Evolutionary conservation across 2,888 invertebrate species (phyloP).

Genomic region (Xestia sexstrigata): DNA sequence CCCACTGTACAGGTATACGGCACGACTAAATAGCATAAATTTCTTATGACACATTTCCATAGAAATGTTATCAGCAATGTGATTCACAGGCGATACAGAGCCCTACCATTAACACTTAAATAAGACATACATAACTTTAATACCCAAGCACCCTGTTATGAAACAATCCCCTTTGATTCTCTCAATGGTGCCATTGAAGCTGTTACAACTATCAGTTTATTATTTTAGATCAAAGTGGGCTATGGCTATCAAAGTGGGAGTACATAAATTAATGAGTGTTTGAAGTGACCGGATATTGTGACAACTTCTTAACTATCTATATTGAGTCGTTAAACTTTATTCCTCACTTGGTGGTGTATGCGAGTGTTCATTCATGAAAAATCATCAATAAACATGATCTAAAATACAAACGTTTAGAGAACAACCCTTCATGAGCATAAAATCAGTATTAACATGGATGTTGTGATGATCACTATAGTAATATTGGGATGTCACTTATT

Average conservation of each 20-base stretch:
- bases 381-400: slow-evolving; percentile 2
- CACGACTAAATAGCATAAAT: background rate
- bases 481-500: background rate
- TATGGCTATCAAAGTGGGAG: slow-evolving; percentile 58
- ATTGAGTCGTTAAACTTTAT: slow-evolving; percentile 50
- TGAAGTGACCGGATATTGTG: slow-evolving; percentile 68
- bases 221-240: slow-evolving; percentile 61
- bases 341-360: slow-evolving; percentile 34
- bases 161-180: slow-evolving; percentile 46
- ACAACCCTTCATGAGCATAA: background rate
- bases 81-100: slow-evolving; percentile 11
- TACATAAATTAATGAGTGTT: slow-evolving; percentile 48
- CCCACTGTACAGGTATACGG: background rate
- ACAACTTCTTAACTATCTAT: slow-evolving; percentile 49
- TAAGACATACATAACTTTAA: slow-evolving; percentile 26
- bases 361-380: slow-evolving; percentile 25
- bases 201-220: slow-evolving; percentile 46
- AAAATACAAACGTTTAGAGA: background rate
- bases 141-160: background rate
- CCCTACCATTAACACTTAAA: slow-evolving; percentile 32
- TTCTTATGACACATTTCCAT: background rate
- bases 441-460: background rate
- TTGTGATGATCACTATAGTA: background rate
- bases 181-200: slow-evolving; percentile 44
- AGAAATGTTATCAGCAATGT: slow-evolving; percentile 1